Base-by-base conservation (phyloP, 2,888 invertebrate species). In the Euplexia lucipara region DNA sequence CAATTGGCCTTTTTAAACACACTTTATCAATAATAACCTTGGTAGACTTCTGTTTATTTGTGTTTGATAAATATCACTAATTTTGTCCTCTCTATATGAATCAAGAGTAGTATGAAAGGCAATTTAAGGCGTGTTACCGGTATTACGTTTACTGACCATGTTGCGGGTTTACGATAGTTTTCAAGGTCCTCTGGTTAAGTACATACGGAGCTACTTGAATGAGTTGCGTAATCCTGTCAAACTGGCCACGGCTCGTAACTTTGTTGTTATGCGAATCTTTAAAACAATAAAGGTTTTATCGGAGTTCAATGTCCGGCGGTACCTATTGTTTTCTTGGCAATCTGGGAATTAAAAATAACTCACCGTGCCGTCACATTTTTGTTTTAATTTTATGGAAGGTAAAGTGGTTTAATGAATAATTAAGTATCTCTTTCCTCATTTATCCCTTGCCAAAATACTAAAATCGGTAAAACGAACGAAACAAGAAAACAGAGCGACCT, bases 161-260 rank as follows among this genome's bases (percentile, higher is more conserved):
- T 2, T 61, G 37, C 41, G 18, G 22, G 49, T 69, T 57, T 48
- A 61, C 52, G 53, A 64, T 61, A 51, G 54, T 52, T 62, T 62
- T 67, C 67, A 77, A 54, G 74, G 69, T 65, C 63, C 48, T 35
- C 51, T 45, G 52, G 60, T 52, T n/a, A 8, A 66, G 69, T 53
- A 68, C 56, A 57, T 20, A 53, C 52, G 42, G 57, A 71, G n/a
- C 39, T 60, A 71, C 69, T 74, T 75, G 79, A 56, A 52, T 73
- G 73, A 78, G 68, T 74, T 79, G 52, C 79, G 73, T 78, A 73
- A 78, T 7, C 74, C n/a, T 48, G 66, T 44, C 35, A 26, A 57
- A 26, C 22, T 49, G 18, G 61, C 39, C 20, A 10, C 39, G 54
- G 32, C 37, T 32, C 34, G 48, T 44, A 42, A 44, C 39, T 35